Percentiles rank a stretch among this genome's conserved stretches.
Evolutionary conservation across 1,140 invertebrate species (phyloP).

Genomic region (Lasaia peninsularis): DNA sequence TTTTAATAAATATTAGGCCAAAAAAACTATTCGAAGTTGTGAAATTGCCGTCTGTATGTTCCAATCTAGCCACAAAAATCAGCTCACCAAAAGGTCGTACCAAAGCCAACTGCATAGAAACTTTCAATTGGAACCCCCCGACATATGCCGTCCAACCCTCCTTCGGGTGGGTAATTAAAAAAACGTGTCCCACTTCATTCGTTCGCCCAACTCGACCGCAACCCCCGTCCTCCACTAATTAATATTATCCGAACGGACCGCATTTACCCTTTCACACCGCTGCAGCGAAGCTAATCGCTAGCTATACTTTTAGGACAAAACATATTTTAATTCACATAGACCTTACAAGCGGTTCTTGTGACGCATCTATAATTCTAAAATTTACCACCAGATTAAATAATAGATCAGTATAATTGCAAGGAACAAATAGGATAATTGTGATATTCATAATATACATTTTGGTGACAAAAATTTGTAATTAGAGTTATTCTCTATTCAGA

Average conservation of each 20-base stretch:
- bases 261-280: not conserved
- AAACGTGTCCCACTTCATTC: slow-evolving; percentile 71
- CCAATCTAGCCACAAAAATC: not conserved
- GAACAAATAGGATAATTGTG: too few relatives aligned
- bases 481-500: too few relatives aligned
- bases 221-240: slow-evolving; percentile 44
- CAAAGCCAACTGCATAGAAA: slow-evolving; percentile 42
- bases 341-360: too few relatives aligned
- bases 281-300: not conserved
- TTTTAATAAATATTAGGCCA: too few relatives aligned
- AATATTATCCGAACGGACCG: slow-evolving; percentile 37
- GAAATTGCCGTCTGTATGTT: not conserved
- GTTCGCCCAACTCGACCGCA: slow-evolving; percentile 46
- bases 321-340: too few relatives aligned
- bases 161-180: slow-evolving; percentile 56
- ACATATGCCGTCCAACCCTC: slow-evolving; percentile 46
- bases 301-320: not conserved
- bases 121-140: slow-evolving; percentile 59
- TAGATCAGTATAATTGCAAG: too few relatives aligned
- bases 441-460: too few relatives aligned
- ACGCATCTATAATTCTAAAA: too few relatives aligned
- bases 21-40: too few relatives aligned
- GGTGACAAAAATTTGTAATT: too few relatives aligned
- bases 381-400: too few relatives aligned
- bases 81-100: slow-evolving; percentile 23